These are phyloP conservation scores for Ostrea denselamellosa DNA, from an alignment of 1,140 invertebrate species.

Conservation along the genomic window DNA sequence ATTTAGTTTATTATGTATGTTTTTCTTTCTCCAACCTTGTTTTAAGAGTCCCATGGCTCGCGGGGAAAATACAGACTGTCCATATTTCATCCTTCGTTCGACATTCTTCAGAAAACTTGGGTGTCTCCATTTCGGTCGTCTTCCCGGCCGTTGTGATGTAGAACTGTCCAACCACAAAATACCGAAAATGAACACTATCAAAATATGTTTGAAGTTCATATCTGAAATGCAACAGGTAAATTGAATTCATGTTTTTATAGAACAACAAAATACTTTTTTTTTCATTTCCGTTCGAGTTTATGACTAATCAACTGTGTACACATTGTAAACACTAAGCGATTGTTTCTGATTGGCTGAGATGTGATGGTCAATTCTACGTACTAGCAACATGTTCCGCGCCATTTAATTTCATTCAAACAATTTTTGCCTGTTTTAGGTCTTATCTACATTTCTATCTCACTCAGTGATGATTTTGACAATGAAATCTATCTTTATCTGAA, in stretches of 20 bases:
- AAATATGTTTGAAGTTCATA: neutral
- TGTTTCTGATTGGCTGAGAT: neutral
- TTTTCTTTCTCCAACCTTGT: conserved; percentile 26
- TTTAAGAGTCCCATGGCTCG: neutral
- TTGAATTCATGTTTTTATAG: neutral
- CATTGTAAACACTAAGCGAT: neutral
- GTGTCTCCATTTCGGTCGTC: neutral
- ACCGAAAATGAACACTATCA: neutral
- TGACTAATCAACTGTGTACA: neutral
- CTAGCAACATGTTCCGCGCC: neutral
- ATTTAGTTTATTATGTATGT: conserved; percentile 39
- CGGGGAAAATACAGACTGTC: neutral
- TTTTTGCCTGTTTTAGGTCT: neutral
- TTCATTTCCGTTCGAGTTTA: neutral
- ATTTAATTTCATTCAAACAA: neutral
- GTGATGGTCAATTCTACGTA: neutral
- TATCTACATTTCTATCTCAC: too few species aligned
- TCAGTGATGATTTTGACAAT: too few species aligned
- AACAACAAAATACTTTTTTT: neutral
- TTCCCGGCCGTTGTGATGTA: neutral
- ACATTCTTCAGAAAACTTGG: neutral
- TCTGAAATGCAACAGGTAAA: neutral
- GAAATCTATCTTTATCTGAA: too few species aligned
- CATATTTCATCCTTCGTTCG: neutral
- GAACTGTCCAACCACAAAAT: neutral